Evolutionary conservation across 2,888 invertebrate species (phyloP).

Genomic region (Nomada ferruginata): DNA sequence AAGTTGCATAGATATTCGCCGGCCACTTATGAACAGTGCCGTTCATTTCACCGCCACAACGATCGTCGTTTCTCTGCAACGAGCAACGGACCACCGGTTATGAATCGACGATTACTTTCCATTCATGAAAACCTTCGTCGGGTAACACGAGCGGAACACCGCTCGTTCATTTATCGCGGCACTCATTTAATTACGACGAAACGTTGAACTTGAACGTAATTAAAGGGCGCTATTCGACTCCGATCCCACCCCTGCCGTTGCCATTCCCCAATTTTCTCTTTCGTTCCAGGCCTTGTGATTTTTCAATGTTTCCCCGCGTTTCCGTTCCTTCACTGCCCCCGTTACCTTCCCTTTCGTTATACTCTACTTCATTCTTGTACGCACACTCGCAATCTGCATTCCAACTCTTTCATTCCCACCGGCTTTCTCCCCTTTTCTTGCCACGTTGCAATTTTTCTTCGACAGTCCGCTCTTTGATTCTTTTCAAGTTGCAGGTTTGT

Average conservation of each 20-base stretch:
- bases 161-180: slow-evolving; percentile 64
- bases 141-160: slow-evolving; percentile 36
- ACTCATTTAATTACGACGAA: slow-evolving; percentile 67
- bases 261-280: slow-evolving; percentile 32
- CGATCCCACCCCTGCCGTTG: background rate
- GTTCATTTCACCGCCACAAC: background rate
- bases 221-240: slow-evolving; percentile 58
- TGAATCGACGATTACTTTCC: slow-evolving; percentile 62
- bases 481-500: no score
- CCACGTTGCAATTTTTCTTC: no score
- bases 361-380: background rate
- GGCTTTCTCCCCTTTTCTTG: no score
- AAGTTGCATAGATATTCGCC: background rate
- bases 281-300: slow-evolving; percentile 10
- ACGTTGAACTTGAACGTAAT: slow-evolving; percentile 68
- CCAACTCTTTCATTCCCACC: no score
- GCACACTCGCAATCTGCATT: no score
- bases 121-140: slow-evolving; percentile 58
- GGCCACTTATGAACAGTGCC: background rate
- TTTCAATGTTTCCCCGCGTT: background rate
- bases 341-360: background rate
- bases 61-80: slow-evolving; percentile 22
- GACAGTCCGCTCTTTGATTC: no score
- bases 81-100: slow-evolving; percentile 40
- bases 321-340: no score